Conservation (phyloP, 1,140 invertebrate genomes). For the Pentalonia nigronervosa region DNA sequence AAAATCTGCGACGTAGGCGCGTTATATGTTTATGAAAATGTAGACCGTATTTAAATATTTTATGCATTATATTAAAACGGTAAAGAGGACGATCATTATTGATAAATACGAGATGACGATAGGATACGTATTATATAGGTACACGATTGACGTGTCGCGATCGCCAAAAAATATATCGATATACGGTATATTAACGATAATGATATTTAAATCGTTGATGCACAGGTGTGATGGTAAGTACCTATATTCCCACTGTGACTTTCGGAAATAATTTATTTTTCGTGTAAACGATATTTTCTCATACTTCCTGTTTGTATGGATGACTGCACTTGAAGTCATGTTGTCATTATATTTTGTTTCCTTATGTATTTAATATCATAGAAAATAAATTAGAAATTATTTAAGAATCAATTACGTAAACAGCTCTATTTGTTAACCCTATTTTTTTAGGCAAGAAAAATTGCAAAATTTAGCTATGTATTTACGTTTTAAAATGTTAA, state of each 20-base stretch:
- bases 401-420: neutral
- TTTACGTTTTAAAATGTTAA: neutral
- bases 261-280: too few species aligned
- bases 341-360: neutral
- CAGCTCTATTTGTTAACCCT: too few species aligned
- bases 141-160: neutral
- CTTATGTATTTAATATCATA: neutral
- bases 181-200: neutral
- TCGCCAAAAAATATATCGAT: neutral
- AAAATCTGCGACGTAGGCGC: neutral
- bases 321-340: neutral
- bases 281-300: too few species aligned
- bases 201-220: neutral
- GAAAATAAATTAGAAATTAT: neutral
- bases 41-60: neutral
- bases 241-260: too few species aligned
- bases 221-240: too few species aligned
- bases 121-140: too few species aligned
- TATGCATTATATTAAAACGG: neutral
- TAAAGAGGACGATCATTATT: neutral
- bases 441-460: neutral
- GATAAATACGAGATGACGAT: too few species aligned
- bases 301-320: too few species aligned
- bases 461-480: neutral
- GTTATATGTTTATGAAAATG: neutral